Conservation (phyloP, 2,113 vertebrate species). For the Pteruthius melanotis region DNA sequence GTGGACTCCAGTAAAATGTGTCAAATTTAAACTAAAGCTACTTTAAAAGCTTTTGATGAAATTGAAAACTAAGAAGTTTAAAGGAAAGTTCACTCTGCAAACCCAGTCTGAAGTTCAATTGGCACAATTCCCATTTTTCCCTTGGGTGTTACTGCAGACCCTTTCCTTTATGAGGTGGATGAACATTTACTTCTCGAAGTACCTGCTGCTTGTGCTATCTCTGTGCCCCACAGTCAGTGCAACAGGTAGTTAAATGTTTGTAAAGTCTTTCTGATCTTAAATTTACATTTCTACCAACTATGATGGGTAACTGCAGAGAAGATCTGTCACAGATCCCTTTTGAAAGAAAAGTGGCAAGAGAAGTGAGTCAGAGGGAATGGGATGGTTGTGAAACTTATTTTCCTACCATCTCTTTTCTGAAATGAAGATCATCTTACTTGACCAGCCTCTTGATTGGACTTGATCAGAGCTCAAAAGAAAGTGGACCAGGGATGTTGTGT, state of each 20-base stretch:
- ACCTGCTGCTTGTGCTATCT: not conserved
- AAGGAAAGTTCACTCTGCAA: not conserved
- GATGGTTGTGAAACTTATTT: not conserved
- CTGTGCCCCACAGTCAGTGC: not conserved
- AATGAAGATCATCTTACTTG: not conserved
- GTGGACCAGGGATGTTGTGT: not conserved
- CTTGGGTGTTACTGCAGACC: accelerated
- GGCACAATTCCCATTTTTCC: not conserved
- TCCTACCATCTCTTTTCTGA: not conserved
- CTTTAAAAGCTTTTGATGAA: not conserved
- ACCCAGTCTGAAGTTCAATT: not conserved
- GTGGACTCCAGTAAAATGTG: not conserved
- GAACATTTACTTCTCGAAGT: not conserved
- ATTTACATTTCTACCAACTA: accelerated
- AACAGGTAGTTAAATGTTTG: not conserved
- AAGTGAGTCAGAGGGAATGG: not conserved
- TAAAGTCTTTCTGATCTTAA: not conserved
- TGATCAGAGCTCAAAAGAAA: not conserved
- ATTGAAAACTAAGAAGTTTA: not conserved
- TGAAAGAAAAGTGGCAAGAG: not conserved
- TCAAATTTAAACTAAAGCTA: not conserved
- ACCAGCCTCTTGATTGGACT: accelerated
- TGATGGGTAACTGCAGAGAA: not conserved
- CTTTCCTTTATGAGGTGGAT: not conserved
- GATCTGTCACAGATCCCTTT: not conserved